Percentiles rank a stretch among this genome's conserved stretches.
Conservation (phyloP, 2,113 vertebrate species). For the Carollia perspicillata region DNA sequence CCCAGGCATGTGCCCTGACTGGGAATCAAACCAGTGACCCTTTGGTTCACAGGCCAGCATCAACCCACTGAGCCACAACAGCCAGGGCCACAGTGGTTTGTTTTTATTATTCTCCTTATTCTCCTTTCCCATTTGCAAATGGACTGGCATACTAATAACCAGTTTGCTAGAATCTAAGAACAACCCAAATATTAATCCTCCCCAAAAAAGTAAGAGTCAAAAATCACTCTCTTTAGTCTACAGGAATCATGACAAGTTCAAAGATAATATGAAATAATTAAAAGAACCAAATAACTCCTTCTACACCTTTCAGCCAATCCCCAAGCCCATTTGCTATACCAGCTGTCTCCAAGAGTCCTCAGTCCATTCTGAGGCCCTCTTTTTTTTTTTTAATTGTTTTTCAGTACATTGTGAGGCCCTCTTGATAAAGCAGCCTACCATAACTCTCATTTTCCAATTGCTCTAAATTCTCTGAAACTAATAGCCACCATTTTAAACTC, state of each 20-base stretch:
- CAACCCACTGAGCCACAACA: too few species aligned
- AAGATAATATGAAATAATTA: background rate
- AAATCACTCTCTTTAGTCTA: background rate
- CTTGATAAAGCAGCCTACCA: background rate
- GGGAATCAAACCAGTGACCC: too few species aligned
- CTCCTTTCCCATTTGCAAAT: background rate
- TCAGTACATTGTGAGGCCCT: too few species aligned
- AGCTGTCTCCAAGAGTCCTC: background rate
- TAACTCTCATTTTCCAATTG: background rate
- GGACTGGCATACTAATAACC: background rate
- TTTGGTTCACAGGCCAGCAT: too few species aligned
- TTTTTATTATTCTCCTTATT: background rate
- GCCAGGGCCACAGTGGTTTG: background rate
- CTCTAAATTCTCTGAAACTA: background rate
- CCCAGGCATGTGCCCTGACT: too few species aligned
- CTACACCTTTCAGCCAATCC: background rate
- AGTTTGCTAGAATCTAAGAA: background rate
- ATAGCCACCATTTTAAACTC: background rate
- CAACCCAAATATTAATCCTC: background rate
- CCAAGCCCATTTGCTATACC: background rate
- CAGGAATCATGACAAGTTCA: background rate
- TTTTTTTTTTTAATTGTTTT: too few species aligned
- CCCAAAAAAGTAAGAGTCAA: background rate
- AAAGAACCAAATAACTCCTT: background rate
- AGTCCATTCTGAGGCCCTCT: background rate